Conservation (phyloP, 2,888 invertebrate species). For the Tromatobia lineatoria region DNA sequence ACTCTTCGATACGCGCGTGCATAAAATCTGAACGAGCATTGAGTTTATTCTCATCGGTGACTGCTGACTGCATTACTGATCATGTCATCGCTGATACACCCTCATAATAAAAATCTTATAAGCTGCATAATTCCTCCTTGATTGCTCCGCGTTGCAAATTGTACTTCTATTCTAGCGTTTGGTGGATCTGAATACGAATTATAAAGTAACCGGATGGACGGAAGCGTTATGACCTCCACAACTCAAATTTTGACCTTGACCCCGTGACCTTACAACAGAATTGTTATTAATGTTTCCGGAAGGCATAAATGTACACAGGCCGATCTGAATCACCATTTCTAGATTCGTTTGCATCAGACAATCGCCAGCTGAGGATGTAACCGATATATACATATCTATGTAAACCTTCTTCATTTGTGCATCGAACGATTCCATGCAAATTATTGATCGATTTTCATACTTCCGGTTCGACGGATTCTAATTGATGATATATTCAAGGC, state of each 20-base stretch:
- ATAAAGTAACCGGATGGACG: neutral
- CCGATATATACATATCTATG: neutral
- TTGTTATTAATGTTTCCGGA: constrained; percentile 40
- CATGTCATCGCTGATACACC: constrained; percentile 43
- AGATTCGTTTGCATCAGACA: constrained; percentile 10
- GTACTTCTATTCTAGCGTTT: neutral
- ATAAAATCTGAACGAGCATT: neutral
- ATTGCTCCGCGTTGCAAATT: neutral
- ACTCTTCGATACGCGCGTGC: constrained; percentile 8
- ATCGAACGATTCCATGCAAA: constrained; percentile 58
- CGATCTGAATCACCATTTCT: constrained; percentile 3
- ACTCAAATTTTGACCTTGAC: constrained; percentile 35
- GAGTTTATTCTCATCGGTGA: constrained; percentile 55
- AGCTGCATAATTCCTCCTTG: neutral
- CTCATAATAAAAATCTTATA: constrained; percentile 25
- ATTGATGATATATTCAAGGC: constrained; percentile 33
- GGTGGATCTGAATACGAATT: neutral
- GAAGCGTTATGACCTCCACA: neutral
- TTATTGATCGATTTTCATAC: constrained; percentile 46
- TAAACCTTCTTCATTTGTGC: constrained; percentile 18
- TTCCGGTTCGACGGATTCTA: constrained; percentile 48
- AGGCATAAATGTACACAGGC: constrained; percentile 22
- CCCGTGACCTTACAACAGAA: constrained; percentile 7
- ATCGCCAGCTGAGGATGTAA: neutral
- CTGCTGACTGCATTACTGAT: neutral